phyloP scores from a whole-genome alignment of 2,888 invertebrate species.

The Drosophila maculinotata region DNA sequence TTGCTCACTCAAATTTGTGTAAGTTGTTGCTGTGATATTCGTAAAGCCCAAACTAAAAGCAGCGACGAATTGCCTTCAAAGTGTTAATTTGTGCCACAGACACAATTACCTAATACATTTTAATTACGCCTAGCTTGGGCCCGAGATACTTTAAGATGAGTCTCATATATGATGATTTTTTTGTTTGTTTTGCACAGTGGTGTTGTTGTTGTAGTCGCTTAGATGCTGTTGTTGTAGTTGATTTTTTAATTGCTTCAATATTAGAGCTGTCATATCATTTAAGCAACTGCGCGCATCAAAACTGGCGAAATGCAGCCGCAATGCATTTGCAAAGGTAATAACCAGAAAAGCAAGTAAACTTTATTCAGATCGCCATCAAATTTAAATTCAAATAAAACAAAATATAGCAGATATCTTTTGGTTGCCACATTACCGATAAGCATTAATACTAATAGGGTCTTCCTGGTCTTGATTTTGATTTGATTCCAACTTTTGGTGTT shows the following conservation, averaged over 20 bases:
- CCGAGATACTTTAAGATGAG: slow-evolving; percentile 48
- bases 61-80: slow-evolving; percentile 70
- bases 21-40: slow-evolving; percentile 25
- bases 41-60: slow-evolving; percentile 47
- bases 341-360: too few relatives aligned
- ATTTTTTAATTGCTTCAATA: slow-evolving; percentile 56
- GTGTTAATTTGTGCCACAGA: slow-evolving; percentile 80
- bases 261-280: slow-evolving; percentile 57
- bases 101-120: slow-evolving; percentile 79
- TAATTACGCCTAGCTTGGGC: slow-evolving; percentile 63
- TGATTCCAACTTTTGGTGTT: too few relatives aligned
- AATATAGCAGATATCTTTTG: too few relatives aligned
- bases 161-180: slow-evolving; percentile 17
- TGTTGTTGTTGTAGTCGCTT: slow-evolving; percentile 16
- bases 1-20: slow-evolving; percentile 27
- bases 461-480: too few relatives aligned
- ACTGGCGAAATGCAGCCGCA: slow-evolving; percentile 54
- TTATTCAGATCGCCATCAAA: too few relatives aligned
- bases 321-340: slow-evolving; percentile 7
- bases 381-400: too few relatives aligned
- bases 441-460: too few relatives aligned
- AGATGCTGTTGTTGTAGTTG: slow-evolving; percentile 17
- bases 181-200: slow-evolving; percentile 1
- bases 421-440: too few relatives aligned
- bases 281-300: slow-evolving; percentile 54